Evolutionary conservation across 2,797 vertebrate species (phyloP).

Genomic region (Brachyrhaphis roseni): DNA sequence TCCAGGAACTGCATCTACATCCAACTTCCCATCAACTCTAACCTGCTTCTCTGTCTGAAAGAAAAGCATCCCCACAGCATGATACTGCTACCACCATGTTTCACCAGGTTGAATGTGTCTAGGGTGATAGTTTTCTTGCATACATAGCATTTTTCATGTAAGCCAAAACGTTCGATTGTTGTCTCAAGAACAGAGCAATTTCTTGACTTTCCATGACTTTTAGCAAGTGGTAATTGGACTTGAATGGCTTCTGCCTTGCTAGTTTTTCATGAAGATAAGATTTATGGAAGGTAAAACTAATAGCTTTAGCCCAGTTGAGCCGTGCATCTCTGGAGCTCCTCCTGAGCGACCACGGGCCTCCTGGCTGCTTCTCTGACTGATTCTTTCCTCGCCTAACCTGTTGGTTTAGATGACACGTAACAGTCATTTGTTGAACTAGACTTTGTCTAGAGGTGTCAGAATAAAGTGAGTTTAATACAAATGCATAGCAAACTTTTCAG

Average conservation of each 20-base stretch:
- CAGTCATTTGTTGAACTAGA: neutral
- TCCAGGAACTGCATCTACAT: neutral
- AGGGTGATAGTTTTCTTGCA: neutral
- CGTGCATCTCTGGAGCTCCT: neutral
- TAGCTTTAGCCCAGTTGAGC: neutral
- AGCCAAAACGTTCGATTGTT: neutral
- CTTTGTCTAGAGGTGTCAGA: neutral
- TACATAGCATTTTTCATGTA: neutral
- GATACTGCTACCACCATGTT: neutral
- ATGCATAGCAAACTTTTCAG: neutral
- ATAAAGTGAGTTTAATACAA: neutral
- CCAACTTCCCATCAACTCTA: neutral
- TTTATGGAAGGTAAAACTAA: neutral
- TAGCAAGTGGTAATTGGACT: neutral
- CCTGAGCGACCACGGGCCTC: no score
- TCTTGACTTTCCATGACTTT: neutral
- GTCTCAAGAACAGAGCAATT: neutral
- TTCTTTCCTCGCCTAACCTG: neutral
- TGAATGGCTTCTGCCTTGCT: neutral
- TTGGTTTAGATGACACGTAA: neutral
- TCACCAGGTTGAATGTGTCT: neutral
- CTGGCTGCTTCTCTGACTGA: neutral
- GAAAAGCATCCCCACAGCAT: neutral
- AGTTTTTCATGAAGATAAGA: neutral
- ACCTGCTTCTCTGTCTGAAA: neutral